phyloP scores from a whole-genome alignment of 2,888 invertebrate genomes.

The Dermolepida albohirtum region DNA sequence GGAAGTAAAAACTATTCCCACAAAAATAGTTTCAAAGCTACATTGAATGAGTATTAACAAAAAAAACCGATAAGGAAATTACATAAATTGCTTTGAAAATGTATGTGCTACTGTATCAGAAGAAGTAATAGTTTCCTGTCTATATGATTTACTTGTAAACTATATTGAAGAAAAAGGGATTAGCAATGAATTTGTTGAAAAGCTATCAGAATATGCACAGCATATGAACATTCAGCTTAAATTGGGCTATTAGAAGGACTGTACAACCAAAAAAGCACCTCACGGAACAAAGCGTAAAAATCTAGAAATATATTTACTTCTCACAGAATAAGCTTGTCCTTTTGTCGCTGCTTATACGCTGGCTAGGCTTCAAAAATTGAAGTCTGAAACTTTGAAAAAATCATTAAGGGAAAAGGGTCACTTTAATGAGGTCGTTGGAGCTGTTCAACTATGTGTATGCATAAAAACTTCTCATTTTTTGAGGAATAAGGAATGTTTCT shows the following conservation, averaged over 20 bases:
- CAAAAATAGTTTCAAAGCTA: constrained; percentile 83
- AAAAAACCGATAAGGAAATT: constrained; percentile 76
- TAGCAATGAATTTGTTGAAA: constrained; percentile 91
- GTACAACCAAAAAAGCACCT: too few species aligned
- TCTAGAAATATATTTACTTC: too few species aligned
- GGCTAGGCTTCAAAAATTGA: too few species aligned
- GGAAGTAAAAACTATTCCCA: constrained; percentile 79
- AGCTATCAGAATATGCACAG: constrained; percentile 90
- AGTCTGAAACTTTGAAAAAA: too few species aligned
- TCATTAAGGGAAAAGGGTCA: too few species aligned
- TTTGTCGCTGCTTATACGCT: too few species aligned
- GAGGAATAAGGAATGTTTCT: too few species aligned
- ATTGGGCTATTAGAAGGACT: constrained; percentile 88
- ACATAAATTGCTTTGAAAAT: constrained; percentile 85
- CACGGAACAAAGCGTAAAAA: too few species aligned
- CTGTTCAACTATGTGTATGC: too few species aligned
- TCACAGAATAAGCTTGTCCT: too few species aligned
- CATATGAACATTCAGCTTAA: constrained; percentile 93
- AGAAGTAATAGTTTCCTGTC: constrained; percentile 93
- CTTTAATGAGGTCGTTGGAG: too few species aligned
- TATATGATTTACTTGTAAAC: constrained; percentile 95
- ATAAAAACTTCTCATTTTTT: too few species aligned
- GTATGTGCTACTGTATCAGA: constrained; percentile 92
- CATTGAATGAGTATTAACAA: constrained; percentile 82
- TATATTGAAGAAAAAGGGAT: constrained; percentile 96